Evolutionary conservation across 2,888 invertebrate genomes (phyloP).

Genomic region (Caenorhabditis drosophilae): DNA sequence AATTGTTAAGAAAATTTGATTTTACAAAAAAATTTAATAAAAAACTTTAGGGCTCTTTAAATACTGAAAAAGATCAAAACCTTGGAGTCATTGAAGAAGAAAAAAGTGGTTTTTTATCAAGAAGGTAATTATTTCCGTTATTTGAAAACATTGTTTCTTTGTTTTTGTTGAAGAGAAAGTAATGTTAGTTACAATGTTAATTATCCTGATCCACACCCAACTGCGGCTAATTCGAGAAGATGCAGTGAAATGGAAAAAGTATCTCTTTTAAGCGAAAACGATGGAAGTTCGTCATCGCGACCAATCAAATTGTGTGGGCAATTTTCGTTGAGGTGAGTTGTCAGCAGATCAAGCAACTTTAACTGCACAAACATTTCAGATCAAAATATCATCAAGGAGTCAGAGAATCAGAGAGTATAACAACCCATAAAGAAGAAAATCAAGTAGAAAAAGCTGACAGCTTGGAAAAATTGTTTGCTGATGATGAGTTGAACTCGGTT

Average conservation of each 20-base stretch:
- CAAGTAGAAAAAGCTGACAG: conserved; percentile 31
- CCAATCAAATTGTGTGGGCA: conserved; percentile 17
- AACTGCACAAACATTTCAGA: no score
- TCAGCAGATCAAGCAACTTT: no score
- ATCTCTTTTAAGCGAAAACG: conserved; percentile 33
- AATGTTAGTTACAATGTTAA: conserved; percentile 38
- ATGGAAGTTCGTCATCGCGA: conserved; percentile 8
- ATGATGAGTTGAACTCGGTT: conserved; percentile 42
- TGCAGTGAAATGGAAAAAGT: conserved; percentile 48
- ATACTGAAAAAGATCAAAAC: conserved; percentile 50
- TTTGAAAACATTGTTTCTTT: no score
- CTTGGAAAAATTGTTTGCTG: conserved; percentile 27
- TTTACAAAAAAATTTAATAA: background rate
- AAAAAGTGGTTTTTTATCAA: conserved; percentile 34
- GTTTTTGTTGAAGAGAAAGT: conserved; percentile 34
- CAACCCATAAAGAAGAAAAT: conserved; percentile 29
- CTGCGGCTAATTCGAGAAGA: conserved; percentile 43
- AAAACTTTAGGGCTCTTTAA: conserved; percentile 36
- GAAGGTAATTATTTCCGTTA: conserved; percentile 27
- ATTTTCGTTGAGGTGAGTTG: conserved; percentile 29
- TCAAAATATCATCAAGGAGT: no score
- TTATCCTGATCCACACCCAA: conserved; percentile 45
- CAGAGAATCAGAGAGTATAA: conserved; percentile 36
- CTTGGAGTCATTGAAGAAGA: conserved; percentile 56
- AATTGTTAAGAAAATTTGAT: no score